Percentiles rank a stretch among this genome's conserved stretches.
Conservation (phyloP, 2,113 vertebrate species). For the Lycaon pictus region DNA sequence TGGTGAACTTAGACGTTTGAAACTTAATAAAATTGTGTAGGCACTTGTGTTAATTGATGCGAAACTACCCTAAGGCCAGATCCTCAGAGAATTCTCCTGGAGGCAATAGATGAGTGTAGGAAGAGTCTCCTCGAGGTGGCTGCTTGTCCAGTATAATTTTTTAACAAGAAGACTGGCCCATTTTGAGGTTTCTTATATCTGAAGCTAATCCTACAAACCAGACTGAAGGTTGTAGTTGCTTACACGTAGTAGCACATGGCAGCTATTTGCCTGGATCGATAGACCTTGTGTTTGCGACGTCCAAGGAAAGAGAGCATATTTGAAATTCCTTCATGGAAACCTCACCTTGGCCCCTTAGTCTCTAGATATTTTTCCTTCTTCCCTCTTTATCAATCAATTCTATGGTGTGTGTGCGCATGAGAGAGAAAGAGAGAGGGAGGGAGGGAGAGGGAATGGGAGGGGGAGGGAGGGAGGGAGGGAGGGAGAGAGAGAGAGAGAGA, state of each 20-base stretch:
- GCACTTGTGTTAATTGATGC: background rate
- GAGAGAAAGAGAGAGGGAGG: too few species aligned
- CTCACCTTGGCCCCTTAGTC: rapidly evolving
- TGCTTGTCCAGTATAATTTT: background rate
- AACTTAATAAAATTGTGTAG: rapidly evolving
- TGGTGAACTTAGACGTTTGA: rapidly evolving
- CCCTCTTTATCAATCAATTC: too few species aligned
- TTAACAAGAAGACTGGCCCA: background rate
- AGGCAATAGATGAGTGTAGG: background rate
- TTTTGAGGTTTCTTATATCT: background rate
- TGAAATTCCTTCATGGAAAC: background rate
- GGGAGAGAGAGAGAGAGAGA: too few species aligned
- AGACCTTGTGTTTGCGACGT: conserved; percentile 9
- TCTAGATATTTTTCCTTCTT: rapidly evolving
- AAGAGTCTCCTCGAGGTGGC: background rate
- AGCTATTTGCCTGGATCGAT: background rate
- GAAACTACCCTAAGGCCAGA: background rate
- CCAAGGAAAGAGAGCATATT: background rate
- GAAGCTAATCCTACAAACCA: conserved; percentile 19
- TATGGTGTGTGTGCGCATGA: rapidly evolving
- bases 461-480: background rate
- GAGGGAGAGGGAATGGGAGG: too few species aligned
- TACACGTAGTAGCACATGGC: background rate
- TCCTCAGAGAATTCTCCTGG: background rate
- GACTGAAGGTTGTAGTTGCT: background rate